phyloP scores from a whole-genome alignment of 2,888 invertebrate genomes.

The Lepidochrysops patricia region DNA sequence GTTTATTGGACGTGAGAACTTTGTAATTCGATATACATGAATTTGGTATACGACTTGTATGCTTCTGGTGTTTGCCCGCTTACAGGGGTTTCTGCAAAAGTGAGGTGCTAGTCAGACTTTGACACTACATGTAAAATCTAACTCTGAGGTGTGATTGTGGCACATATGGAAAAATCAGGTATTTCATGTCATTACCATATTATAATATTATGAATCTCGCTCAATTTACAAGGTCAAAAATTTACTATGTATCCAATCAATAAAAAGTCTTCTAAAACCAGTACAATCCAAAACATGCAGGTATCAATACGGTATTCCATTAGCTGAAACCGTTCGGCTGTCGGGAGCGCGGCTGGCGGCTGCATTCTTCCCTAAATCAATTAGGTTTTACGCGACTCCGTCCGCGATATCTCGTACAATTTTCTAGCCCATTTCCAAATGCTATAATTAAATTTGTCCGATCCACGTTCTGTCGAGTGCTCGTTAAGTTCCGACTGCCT shows the following conservation, averaged over 20 bases:
- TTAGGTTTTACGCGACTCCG: slow-evolving; percentile 40
- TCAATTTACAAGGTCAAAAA: too few relatives aligned
- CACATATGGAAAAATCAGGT: too few relatives aligned
- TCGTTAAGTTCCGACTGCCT: slow-evolving; percentile 39
- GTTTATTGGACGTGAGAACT: slow-evolving; percentile 31
- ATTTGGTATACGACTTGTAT: background rate
- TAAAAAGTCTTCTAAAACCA: too few relatives aligned
- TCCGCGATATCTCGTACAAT: slow-evolving; percentile 50
- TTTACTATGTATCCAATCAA: too few relatives aligned
- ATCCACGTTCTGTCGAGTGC: slow-evolving; percentile 38
- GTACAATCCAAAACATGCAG: too few relatives aligned
- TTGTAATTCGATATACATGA: slow-evolving; percentile 24
- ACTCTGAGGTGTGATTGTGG: too few relatives aligned
- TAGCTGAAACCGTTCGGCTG: background rate
- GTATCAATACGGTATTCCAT: slow-evolving; percentile 1
- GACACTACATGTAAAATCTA: background rate
- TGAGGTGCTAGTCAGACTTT: background rate
- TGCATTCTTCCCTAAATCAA: slow-evolving; percentile 40
- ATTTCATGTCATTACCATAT: too few relatives aligned
- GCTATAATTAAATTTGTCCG: slow-evolving; percentile 62
- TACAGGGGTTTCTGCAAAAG: background rate
- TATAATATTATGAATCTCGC: too few relatives aligned
- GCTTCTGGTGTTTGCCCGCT: background rate
- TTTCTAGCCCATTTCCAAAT: slow-evolving; percentile 64
- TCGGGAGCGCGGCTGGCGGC: background rate